Base-by-base conservation (phyloP, 2,797 vertebrate species). In the Delichon dasypus region DNA sequence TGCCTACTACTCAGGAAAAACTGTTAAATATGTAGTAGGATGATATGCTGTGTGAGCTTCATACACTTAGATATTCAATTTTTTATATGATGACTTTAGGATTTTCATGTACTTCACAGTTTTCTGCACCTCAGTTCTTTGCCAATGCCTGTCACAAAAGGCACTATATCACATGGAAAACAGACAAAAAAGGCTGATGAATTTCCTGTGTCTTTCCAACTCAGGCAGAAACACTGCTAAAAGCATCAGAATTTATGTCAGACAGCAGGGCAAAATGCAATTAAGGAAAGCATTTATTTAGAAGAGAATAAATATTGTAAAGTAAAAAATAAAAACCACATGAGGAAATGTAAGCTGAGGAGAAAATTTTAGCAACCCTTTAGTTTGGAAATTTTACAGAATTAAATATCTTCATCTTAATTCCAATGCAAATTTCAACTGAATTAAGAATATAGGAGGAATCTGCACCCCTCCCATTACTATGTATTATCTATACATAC, bases 61-160 rank as follows among this genome's bases (percentile, higher is more conserved):
- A 87, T 82, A 92, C 87, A 95, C 54, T 85, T 54, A 94, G 36
- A 74, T 53, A 92, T 60, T 93, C 72, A 76, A 76, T 77, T 91
- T 96, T 95, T 68, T 60, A 77, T 82, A 89, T 44, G 30, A 64
- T 47, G 76, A 66, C 88, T 95, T 96, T 76, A 88, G 87, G 83
- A 89, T 96, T 95, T 92, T 85, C 78, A 92, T 91, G 82, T 94
- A 89, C 92, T 97, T 96, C 94, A 91, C 82, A 95, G 94, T 86
- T 95, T 93, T 88, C 76, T 90, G 88, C 79, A 83, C 48, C 51
- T 78, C 50, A 38, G 65, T 64, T 95, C 74, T 83, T 61, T 87
- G 54, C 71, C 85, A 84, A 51, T 65, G 68, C 64, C 51, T 87
- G 76, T 90, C 85, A 80, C 54, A 92, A 90, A 95, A 94, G 60